Evolutionary conservation across 1,140 invertebrate genomes (phyloP), one percentile per base, ranked within the genome.

Genomic region (Diabrotica undecimpunctata): DNA sequence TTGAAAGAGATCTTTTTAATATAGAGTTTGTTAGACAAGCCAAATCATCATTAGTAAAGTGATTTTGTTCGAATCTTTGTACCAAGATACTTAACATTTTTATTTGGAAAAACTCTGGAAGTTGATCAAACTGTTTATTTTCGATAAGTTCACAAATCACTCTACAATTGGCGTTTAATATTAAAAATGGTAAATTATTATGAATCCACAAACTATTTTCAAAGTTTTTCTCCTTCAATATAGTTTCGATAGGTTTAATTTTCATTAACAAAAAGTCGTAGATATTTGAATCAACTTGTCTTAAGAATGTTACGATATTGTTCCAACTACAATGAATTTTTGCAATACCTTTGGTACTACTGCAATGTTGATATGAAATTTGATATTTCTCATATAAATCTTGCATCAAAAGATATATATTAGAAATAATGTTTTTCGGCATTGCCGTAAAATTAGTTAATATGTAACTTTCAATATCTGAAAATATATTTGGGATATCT

Each of bases 311-410:
- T 38, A 39, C 25, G 5, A 64, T 8, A 41, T 52, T 38, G 10
- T 41, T 39, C 12, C 56, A 61, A 14, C 10, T 55, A 13, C 7
- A 9, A 25, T 64, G 25, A 2, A 64, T 64, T 12, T 11, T 60
- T 4, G 7, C 37, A 13, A 61, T 61, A 6, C 35, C 57, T 35
- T n/a, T 14, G 8, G 60, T 11, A 36, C 11, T 39, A 53, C 36
- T 46, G 35, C 14, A 36, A n/a, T 61, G 38, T 11, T 62, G 25
- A 46, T 61, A 57, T 13, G 51, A 62, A 35, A 38, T 37, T 53
- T 62, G 46, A 37, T 69, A 65, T 60, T 70, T 72, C n/a, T 66
- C 39, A 53, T 66, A 62, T 9, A 72, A 61, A 58, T 70, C 69
- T 53, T 68, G 37, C 14, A 72, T 61, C 6, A 69, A 59, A 6